Base-by-base conservation (phyloP, 2,888 invertebrate species). In the Dendrolimus pini region DNA sequence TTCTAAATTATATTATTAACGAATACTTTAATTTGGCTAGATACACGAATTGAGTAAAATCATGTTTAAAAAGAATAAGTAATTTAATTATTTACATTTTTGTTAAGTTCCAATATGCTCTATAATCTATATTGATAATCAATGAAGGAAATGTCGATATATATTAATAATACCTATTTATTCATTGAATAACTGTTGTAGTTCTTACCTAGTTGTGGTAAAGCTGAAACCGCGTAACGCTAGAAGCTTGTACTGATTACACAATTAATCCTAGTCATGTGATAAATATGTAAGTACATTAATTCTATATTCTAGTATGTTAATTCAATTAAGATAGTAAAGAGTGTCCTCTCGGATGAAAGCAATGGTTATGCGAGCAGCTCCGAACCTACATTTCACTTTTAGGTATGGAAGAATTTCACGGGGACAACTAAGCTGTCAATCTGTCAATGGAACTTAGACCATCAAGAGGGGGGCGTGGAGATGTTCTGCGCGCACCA, bases 211-310 rank as follows among this genome's bases (percentile, higher is more conserved):
- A 55, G 57, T 61, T 78, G 78, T 62, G 78, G 78, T 77, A 55
- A 52, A 57, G 42, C 54, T 58, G 47, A 66, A 74, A 81, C 80
- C 80, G 73, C 80, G 80, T 78, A 81, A 80, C 60, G 70, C 75
- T 67, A 81, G 76, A 78, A 76, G 70, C 66, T 63, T 78, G 76
- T 58, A 61, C 76, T 63, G 68, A 63, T 68, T 70, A 55, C 53
- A 58, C 60, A 55, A 56, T 41, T 13, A 47, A 14, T 47, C 52
- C 57, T 41, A 57, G 47, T 30, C n/a, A 47, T 57, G 10, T 42
- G 30, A 54, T 13, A 53, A 41, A 7, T 41, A 56, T 53, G 10
- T 30, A n/a, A 14, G 14, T 14, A 14, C 14, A 14, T 14, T 14
- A 14, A 14, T 1, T 14, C 14, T 14, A 14, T 14, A 14, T 14